phyloP scores from a whole-genome alignment of 2,888 invertebrate species.

The Leucophora obtusa region DNA sequence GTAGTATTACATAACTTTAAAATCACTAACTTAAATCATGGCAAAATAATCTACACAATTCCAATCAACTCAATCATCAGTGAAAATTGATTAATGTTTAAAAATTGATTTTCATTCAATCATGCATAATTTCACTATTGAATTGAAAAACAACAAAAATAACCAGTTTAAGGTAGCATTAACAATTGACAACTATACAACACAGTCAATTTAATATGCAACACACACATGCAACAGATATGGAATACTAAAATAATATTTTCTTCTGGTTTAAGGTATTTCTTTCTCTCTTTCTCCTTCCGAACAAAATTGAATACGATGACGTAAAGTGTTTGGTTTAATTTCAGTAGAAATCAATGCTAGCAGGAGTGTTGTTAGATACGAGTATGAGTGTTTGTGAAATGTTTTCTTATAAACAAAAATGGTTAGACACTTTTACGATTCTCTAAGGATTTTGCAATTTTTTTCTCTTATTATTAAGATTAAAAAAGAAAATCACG shows the following conservation, averaged over 20 bases:
- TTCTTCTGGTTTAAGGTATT: slow-evolving; percentile 1
- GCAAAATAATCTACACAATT: not conserved
- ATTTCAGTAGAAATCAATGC: not conserved
- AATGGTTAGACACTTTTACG: not conserved
- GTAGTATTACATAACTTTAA: too few relatives aligned
- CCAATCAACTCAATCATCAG: slow-evolving; percentile 18
- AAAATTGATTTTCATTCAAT: slow-evolving; percentile 62
- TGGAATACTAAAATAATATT: slow-evolving; percentile 42
- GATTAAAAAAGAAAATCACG: too few relatives aligned
- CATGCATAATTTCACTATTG: slow-evolving; percentile 57
- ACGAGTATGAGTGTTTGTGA: not conserved
- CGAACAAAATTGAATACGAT: slow-evolving; percentile 12
- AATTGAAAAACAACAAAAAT: slow-evolving; percentile 40
- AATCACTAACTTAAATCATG: not conserved
- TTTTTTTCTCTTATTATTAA: too few relatives aligned
- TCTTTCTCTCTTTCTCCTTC: not conserved
- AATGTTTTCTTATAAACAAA: not conserved
- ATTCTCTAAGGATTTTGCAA: too few relatives aligned
- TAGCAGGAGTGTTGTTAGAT: not conserved
- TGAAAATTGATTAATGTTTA: slow-evolving; percentile 53
- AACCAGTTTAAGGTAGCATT: slow-evolving; percentile 22
- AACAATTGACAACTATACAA: slow-evolving; percentile 31
- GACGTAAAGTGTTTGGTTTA: slow-evolving; percentile 17
- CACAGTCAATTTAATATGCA: slow-evolving; percentile 57
- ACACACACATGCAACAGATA: slow-evolving; percentile 51